phyloP scores from a whole-genome alignment of 2,113 vertebrate genomes.

The Otocyon megalotis region DNA sequence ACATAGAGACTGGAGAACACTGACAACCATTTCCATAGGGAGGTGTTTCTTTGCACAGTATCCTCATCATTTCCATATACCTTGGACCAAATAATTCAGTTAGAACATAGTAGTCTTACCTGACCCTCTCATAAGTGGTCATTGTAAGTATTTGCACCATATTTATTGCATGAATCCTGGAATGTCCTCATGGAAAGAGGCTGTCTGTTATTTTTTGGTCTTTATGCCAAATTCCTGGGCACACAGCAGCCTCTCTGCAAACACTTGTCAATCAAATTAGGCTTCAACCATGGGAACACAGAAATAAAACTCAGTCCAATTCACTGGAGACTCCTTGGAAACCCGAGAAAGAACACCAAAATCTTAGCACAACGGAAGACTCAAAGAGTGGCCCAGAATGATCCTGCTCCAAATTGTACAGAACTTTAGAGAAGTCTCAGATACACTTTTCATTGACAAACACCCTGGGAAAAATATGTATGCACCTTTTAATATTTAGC shows the following conservation, averaged over 20 bases:
- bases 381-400: not conserved
- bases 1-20: accelerated
- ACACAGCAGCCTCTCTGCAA: not conserved
- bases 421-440: not conserved
- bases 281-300: conserved; percentile 1
- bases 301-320: not conserved
- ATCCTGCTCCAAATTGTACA: too few relatives aligned
- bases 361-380: not conserved
- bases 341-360: not conserved
- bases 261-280: not conserved
- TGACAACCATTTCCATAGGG: accelerated
- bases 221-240: conserved; percentile 19
- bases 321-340: conserved; percentile 51
- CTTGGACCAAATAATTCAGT: accelerated
- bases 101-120: accelerated
- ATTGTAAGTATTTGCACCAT: not conserved
- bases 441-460: not conserved
- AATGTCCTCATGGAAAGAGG: not conserved
- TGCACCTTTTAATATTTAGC: not conserved
- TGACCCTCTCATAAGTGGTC: accelerated
- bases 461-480: not conserved
- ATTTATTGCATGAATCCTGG: accelerated
- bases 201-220: not conserved
- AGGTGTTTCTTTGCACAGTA: accelerated
- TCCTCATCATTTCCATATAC: accelerated